Evolutionary conservation across 2,888 invertebrate genomes (phyloP).

Genomic region (Electrophaes corylata): DNA sequence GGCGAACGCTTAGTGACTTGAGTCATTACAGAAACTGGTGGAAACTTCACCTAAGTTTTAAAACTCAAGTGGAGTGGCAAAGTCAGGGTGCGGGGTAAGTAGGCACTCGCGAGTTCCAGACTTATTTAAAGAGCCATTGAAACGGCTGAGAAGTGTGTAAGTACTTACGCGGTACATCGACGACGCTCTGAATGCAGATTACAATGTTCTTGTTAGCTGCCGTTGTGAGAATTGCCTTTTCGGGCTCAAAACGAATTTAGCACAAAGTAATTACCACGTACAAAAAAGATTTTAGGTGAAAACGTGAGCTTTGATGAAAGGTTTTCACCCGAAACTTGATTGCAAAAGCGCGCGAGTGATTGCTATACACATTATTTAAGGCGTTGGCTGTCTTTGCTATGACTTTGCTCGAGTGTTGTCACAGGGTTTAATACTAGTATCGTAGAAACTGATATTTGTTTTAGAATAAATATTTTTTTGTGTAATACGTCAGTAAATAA

Average conservation of each 20-base stretch:
- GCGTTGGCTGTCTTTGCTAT: conserved; percentile 9
- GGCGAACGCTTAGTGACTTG: conserved; percentile 37
- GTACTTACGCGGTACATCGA: conserved; percentile 37
- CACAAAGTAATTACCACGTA: conserved; percentile 24
- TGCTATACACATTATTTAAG: conserved; percentile 33
- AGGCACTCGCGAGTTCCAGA: conserved; percentile 44
- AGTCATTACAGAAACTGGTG: conserved; percentile 50
- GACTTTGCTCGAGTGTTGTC: conserved; percentile 11
- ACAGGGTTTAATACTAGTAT: neutral
- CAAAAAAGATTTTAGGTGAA: conserved; percentile 25
- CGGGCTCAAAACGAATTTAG: conserved; percentile 19
- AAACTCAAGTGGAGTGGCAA: conserved; percentile 48
- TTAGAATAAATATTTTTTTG: neutral
- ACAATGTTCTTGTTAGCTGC: conserved; percentile 29
- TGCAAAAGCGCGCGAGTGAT: conserved; percentile 10
- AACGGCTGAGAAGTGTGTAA: conserved; percentile 44
- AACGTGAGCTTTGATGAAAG: conserved; percentile 22
- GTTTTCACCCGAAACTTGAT: conserved; percentile 15
- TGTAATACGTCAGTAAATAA: conserved; percentile 4
- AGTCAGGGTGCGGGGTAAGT: conserved; percentile 48
- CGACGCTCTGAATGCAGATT: conserved; percentile 46
- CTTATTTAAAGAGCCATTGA: conserved; percentile 54
- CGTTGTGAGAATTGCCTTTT: conserved; percentile 22
- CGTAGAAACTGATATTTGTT: neutral
- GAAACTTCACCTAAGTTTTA: conserved; percentile 48